Percentiles rank a stretch among this genome's conserved stretches.
Evolutionary conservation across 2,888 invertebrate species (phyloP).

Genomic region (Sacculina carcini): DNA sequence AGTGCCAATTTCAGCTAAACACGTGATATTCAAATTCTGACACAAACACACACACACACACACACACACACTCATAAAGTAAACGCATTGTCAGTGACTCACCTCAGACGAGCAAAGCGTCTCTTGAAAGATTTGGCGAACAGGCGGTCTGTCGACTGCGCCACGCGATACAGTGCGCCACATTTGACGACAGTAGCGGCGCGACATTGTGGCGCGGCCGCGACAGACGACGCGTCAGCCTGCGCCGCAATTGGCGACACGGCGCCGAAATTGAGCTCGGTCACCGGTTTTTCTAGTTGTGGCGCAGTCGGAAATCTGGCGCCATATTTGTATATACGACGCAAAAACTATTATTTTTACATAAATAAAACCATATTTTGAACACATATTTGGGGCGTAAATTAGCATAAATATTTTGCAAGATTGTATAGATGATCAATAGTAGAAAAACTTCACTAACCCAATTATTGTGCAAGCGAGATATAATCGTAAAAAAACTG

Average conservation of each 20-base stretch:
- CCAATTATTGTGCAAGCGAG: too few species aligned
- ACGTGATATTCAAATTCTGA: too few species aligned
- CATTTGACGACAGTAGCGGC: not conserved
- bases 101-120: slow-evolving; percentile 52
- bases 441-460: too few species aligned
- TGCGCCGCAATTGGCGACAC: not conserved
- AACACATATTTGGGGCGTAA: too few species aligned
- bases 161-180: not conserved
- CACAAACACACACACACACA: too few species aligned
- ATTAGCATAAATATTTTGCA: too few species aligned
- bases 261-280: not conserved
- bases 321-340: not conserved
- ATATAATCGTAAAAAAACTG: not conserved
- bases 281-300: slow-evolving; percentile 1
- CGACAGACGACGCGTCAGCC: not conserved
- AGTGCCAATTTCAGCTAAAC: too few species aligned
- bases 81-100: not conserved
- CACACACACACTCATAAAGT: not conserved
- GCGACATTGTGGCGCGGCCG: not conserved
- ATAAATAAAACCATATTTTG: slow-evolving; percentile 5
- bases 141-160: slow-evolving; percentile 23
- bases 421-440: too few species aligned
- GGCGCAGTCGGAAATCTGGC: too few species aligned
- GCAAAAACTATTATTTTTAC: not conserved
- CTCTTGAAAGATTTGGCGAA: slow-evolving; percentile 81